Conservation (phyloP, 92 coral and sea anemone species). For the Pocillopora meandrina region DNA sequence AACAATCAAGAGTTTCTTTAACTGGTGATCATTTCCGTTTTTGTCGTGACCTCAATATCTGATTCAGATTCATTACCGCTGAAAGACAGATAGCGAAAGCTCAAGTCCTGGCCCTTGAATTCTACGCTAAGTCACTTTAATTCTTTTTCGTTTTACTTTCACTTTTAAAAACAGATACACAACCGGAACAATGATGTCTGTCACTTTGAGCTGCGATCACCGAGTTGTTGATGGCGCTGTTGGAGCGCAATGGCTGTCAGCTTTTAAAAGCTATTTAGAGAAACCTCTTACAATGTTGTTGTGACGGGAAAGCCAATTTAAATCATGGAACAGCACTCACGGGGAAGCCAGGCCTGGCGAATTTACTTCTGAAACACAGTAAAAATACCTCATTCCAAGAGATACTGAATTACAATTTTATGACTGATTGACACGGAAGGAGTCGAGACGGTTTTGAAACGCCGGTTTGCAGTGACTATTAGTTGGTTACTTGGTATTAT, state of each 20-base stretch:
- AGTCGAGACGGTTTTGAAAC: no score
- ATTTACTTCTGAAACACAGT: neutral
- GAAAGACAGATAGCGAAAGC: no score
- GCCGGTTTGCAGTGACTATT: no score
- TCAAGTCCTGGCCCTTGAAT: no score
- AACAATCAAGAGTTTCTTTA: no score
- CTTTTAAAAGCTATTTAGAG: conserved; percentile 88
- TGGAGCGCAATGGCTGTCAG: conserved; percentile 93
- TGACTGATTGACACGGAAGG: no score
- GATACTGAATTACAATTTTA: no score
- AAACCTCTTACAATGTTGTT: conserved; percentile 90
- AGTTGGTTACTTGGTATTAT: no score
- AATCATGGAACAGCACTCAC: neutral
- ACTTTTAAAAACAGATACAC: conserved; percentile 64
- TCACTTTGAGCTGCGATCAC: conserved; percentile 97
- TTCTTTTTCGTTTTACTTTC: neutral
- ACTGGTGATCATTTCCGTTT: no score
- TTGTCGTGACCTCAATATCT: no score
- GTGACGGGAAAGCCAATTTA: conserved; percentile 10
- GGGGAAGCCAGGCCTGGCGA: neutral
- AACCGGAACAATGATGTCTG: conserved; percentile 85
- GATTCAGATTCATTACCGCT: no score
- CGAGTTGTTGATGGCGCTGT: conserved; percentile 98
- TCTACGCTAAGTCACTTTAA: neutral
- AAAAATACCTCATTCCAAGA: neutral